phyloP scores from a whole-genome alignment of 2,113 vertebrate species.

The Hippolais icterina region DNA sequence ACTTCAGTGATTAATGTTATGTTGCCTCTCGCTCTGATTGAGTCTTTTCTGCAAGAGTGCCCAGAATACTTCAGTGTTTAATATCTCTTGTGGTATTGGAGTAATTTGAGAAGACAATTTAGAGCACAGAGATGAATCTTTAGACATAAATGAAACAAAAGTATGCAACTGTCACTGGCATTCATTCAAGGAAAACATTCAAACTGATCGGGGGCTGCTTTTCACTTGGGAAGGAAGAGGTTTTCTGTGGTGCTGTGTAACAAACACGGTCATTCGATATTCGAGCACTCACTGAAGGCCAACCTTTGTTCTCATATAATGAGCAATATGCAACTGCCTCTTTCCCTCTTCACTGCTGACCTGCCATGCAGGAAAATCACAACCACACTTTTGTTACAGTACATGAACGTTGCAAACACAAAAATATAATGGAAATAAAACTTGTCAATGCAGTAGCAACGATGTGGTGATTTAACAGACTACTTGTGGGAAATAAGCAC shows the following conservation, averaged over 20 bases:
- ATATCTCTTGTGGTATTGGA: not conserved
- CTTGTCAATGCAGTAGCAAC: not conserved
- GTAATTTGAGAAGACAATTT: conserved; percentile 18
- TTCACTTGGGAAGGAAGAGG: not conserved
- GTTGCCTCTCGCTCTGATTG: not conserved
- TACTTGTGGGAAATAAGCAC: not conserved
- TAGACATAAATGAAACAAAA: not conserved
- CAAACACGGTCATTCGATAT: not conserved
- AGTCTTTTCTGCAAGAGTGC: not conserved
- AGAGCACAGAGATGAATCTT: not conserved
- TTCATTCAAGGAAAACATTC: not conserved
- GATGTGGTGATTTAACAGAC: not conserved
- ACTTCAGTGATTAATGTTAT: not conserved
- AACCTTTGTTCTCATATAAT: not conserved
- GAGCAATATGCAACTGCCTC: not conserved
- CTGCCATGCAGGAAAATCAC: not conserved
- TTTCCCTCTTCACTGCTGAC: not conserved
- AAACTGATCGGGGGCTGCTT: not conserved
- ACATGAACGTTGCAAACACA: not conserved
- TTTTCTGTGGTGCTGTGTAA: not conserved
- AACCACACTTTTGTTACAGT: not conserved
- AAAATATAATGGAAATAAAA: not conserved
- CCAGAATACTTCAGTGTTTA: not conserved
- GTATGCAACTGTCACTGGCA: not conserved
- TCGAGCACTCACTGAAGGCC: not conserved